Evolutionary conservation across 2,797 vertebrate species (phyloP), one percentile per base, ranked within the genome.

Genomic region (Anguilla megastoma): DNA sequence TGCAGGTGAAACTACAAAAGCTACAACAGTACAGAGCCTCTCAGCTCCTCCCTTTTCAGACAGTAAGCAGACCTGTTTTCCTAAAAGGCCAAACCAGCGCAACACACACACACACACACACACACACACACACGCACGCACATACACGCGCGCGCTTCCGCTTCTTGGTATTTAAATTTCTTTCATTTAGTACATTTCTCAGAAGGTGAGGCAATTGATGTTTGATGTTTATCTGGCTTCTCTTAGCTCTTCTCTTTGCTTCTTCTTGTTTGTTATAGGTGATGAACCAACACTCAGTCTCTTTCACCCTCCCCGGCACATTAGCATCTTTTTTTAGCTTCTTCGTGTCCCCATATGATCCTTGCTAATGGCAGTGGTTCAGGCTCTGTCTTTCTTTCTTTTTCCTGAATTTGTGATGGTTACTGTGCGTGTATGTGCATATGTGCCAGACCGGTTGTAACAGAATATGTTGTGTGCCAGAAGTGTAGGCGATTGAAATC

Each of bases 81-180:
- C 87, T 85, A 52, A 66, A 69, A 84, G 87, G 89, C 86, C 84
- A 88, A 92, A 90, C 85, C 87, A 89, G 21, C 16, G 50, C 33
- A 58, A 60, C n/a, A 54, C 83, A 58, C 74, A 45, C 33, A 36
- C 30, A 1, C 79, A 48, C 36, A 50, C 74, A 33, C 12, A 41
- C 30, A 79, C 74, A 6, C 30, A 88, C 4, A 50, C 14, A 8
- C 79, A 50, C 41, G n/a, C 79, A 10, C 36, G 88, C 79, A 45
- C 14, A 45, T 3, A 82, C 79, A 10, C 36, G 88, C 5, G 36
- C 85, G 85, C 87, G 89, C 91, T 92, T 95, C 94, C 93, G 94
- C 93, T 96, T 96, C 95, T 95, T 87, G 89, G 95, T 95, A 95
- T 94, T 96, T 88, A 91, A 89, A 86, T 84, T 83, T 90, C 84